Conservation (phyloP, 2,797 vertebrate genomes). For the Sebastes variabilis region DNA sequence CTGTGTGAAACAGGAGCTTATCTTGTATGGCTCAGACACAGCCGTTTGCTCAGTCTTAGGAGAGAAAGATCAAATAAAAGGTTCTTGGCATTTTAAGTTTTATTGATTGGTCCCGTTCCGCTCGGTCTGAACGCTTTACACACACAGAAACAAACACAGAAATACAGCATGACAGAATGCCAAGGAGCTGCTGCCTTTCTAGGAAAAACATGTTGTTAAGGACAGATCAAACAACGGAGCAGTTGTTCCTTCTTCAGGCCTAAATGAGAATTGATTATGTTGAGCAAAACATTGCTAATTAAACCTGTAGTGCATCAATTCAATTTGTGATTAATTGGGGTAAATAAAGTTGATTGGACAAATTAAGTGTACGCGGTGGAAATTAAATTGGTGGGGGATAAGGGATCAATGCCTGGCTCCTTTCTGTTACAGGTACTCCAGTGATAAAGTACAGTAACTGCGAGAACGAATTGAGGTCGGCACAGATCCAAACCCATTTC, state of each 20-base stretch:
- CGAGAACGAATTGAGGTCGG: conserved; percentile 40
- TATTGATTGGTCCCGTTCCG: conserved; percentile 73
- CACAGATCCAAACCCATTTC: conserved; percentile 49
- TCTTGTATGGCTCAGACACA: conserved; percentile 63
- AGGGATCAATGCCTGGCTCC: conserved; percentile 67
- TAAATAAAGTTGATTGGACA: conserved; percentile 81
- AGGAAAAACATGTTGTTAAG: conserved; percentile 57
- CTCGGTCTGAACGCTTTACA: conserved; percentile 58
- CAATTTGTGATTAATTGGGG: conserved; percentile 78
- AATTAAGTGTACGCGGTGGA: conserved; percentile 76
- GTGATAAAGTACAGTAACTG: conserved; percentile 56
- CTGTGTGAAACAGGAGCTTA: conserved; percentile 71
- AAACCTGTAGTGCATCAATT: conserved; percentile 77
- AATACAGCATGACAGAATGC: conserved; percentile 57
- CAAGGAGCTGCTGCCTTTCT: conserved; percentile 50
- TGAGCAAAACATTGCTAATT: conserved; percentile 77
- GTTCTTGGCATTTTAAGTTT: conserved; percentile 79
- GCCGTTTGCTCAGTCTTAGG: conserved; percentile 50
- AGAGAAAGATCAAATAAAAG: conserved; percentile 75
- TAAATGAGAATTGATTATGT: conserved; percentile 81
- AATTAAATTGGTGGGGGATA: conserved; percentile 74
- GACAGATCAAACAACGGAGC: conserved; percentile 58
- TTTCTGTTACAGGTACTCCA: conserved; percentile 55
- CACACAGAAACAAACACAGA: conserved; percentile 56
- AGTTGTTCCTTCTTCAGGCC: conserved; percentile 53